Conservation (phyloP, 1,140 invertebrate species). For the Drosophila pandora region DNA sequence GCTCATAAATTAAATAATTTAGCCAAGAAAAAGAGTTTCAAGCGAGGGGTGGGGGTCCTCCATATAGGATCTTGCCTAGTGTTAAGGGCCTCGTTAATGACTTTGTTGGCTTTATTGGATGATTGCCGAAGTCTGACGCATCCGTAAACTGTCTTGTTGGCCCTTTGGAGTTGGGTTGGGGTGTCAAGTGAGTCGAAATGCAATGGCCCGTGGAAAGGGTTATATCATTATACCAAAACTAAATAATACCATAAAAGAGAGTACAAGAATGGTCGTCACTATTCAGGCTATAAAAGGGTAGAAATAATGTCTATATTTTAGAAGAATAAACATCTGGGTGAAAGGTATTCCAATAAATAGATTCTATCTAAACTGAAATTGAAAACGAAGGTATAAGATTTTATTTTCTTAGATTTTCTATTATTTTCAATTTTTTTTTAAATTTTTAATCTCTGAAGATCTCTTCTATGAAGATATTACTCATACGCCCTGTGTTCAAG, state of each 20-base stretch:
- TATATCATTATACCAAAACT: constrained; percentile 6
- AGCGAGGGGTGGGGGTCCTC: not conserved
- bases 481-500: not conserved
- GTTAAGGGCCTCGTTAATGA: constrained; percentile 74
- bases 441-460: too few species aligned
- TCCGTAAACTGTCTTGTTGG: constrained; percentile 40
- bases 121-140: constrained; percentile 41
- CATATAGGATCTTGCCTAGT: constrained; percentile 45
- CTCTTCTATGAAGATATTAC: not conserved
- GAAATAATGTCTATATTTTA: not conserved
- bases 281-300: not conserved
- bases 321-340: too few species aligned
- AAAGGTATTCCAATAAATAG: too few species aligned
- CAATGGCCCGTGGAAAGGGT: constrained; percentile 35
- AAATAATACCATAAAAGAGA: constrained; percentile 1
- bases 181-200: constrained; percentile 26
- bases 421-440: too few species aligned
- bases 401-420: too few species aligned
- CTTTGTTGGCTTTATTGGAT: constrained; percentile 68
- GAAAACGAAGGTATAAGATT: too few species aligned
- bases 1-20: constrained; percentile 82
- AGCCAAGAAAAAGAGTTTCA: constrained; percentile 35
- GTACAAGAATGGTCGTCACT: not conserved
- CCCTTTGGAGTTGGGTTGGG: not conserved
- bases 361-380: too few species aligned